Evolutionary conservation across 2,797 vertebrate genomes (phyloP), one percentile per base, ranked within the genome.

Genomic region (Nannoperca obscura): DNA sequence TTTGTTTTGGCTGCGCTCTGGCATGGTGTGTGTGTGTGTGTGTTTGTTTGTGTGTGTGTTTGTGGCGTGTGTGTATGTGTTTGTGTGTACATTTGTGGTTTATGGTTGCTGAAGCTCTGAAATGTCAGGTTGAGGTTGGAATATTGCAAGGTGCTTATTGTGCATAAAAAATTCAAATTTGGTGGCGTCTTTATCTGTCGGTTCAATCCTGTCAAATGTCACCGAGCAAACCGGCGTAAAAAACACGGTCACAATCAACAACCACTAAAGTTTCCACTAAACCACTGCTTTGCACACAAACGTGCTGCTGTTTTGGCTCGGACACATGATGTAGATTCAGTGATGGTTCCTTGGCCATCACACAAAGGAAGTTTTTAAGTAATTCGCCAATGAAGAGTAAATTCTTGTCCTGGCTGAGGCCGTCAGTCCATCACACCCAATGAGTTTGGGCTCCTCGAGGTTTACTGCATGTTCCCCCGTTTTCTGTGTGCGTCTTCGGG

Each of bases 1-100:
- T 87, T 88, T 20, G 71, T 74, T 85, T 78, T 84, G 80, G 87
- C 87, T 93, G 90, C 90, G 81, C 59, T 76, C 50, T 38, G 63
- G 85, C 90, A 93, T 92, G 88, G 49, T 66, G 83, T 74, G 87
- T 73, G 58, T 61, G 11, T 68, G 32, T 63, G 57, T 52, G 68
- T 52, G 61, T 42, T 36, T 52, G 61, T 42, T 36, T 82, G 86
- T 74, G 79, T 67, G 11, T 65, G 32, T 63, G 53, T 47, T 65
- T 42, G 61, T 42, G 42, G 24, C 24, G 24, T 27, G 49, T 66
- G 83, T 74, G 87, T 73, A 58, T 61, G 11, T 65, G 32, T 63
- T 50, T 47, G 68, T 42, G 61, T 42, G 42, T 22, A 57, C 47
- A 50, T 63, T 62, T 82, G 86, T 74, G 79, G 70, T 85, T 74